phyloP scores from a whole-genome alignment of 2,797 vertebrate species.

The Champsocephalus gunnari region DNA sequence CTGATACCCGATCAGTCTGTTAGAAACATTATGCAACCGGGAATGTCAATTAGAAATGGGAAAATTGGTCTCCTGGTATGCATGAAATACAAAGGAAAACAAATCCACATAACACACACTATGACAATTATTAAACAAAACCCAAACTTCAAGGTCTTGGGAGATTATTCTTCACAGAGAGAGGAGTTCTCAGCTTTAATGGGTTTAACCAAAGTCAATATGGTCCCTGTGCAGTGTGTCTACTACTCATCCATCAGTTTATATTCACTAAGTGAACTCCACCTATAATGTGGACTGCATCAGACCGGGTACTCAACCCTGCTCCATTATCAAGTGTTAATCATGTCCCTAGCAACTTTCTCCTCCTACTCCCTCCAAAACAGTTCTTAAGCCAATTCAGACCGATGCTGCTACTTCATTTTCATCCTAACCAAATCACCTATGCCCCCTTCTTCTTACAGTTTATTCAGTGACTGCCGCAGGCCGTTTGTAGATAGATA shows the following conservation, averaged over 20 bases:
- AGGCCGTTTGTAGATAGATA: constrained; percentile 50
- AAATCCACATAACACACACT: constrained; percentile 27
- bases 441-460: constrained; percentile 9
- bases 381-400: constrained; percentile 40
- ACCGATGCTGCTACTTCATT: constrained; percentile 45
- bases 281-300: constrained; percentile 17
- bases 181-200: constrained; percentile 33
- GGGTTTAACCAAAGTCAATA: constrained; percentile 41
- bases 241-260: constrained; percentile 46
- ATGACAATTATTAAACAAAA: constrained; percentile 33
- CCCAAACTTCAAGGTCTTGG: constrained; percentile 27
- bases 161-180: constrained; percentile 29
- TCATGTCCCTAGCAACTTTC: constrained; percentile 30
- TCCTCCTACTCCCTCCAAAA: constrained; percentile 30
- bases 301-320: constrained; percentile 8
- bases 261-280: constrained; percentile 43
- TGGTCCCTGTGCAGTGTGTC: constrained; percentile 21
- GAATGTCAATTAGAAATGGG: constrained; percentile 83
- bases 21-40: constrained; percentile 86
- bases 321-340: constrained; percentile 32
- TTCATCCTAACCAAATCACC: constrained; percentile 46
- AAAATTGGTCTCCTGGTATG: constrained; percentile 67
- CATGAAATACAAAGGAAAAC: constrained; percentile 55
- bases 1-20: constrained; percentile 86
- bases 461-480: constrained; percentile 11